These are phyloP conservation scores for Aethina tumida DNA, from an alignment of 1,140 invertebrate genomes.

Conservation along the genomic window DNA sequence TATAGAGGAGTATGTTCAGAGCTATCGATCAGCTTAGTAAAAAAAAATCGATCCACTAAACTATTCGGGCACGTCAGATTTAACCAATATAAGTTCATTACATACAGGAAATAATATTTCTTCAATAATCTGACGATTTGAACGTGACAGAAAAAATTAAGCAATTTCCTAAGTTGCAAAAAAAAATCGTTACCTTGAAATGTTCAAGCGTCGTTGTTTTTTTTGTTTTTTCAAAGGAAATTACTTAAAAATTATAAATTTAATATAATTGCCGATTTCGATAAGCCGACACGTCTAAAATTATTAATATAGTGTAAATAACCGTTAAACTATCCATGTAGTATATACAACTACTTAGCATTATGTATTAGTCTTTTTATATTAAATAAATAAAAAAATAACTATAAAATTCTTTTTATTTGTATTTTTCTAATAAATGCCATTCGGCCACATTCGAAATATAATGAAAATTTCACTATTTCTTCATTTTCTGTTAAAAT, in stretches of 20 bases:
- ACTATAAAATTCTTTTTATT: too few relatives aligned
- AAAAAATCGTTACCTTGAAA: conserved; percentile 8
- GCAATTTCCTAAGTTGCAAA: conserved; percentile 2
- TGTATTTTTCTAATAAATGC: too few relatives aligned
- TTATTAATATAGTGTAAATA: neutral
- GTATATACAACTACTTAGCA: too few relatives aligned
- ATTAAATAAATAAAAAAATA: too few relatives aligned
- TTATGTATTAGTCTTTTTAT: too few relatives aligned
- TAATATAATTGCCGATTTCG: conserved; percentile 3
- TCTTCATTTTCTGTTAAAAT: too few relatives aligned
- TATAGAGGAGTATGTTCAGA: too few relatives aligned
- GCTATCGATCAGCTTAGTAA: too few relatives aligned
- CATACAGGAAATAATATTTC: too few relatives aligned
- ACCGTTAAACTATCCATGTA: too few relatives aligned
- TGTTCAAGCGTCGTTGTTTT: conserved; percentile 4
- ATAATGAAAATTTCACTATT: too few relatives aligned
- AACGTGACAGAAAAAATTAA: neutral
- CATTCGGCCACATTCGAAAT: too few relatives aligned
- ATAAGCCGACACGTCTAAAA: conserved; percentile 1
- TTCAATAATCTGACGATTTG: conserved; percentile 6
- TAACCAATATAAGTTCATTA: conserved; percentile 1
- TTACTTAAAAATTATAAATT: conserved; percentile 2
- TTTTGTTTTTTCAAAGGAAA: conserved; percentile 1
- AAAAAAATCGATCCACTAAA: conserved; percentile 2
- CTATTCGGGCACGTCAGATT: neutral